Conservation (phyloP, 2,113 vertebrate genomes). For the Lates calcarifer region DNA sequence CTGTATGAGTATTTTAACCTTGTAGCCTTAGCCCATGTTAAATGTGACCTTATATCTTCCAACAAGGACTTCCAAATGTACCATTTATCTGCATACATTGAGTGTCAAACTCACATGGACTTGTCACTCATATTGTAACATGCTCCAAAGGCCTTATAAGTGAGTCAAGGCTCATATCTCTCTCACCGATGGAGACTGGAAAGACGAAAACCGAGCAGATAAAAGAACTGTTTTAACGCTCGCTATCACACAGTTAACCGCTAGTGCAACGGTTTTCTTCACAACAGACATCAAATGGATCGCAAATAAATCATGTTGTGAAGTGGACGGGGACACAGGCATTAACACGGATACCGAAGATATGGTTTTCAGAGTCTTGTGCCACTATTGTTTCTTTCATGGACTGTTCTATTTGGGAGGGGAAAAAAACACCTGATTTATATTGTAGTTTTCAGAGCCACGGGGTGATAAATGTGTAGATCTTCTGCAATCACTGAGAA, state of each 20-base stretch:
- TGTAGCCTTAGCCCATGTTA: not conserved
- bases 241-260: not conserved
- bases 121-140: not conserved
- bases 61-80: slow-evolving; percentile 30
- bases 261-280: not conserved
- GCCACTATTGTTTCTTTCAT: slow-evolving; percentile 3
- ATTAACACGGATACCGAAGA: not conserved
- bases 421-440: not conserved
- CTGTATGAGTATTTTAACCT: not conserved
- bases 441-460: not conserved
- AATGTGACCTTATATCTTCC: slow-evolving; percentile 35
- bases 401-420: slow-evolving; percentile 8
- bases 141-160: not conserved
- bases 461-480: not conserved
- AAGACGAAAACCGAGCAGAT: not conserved
- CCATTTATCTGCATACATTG: not conserved
- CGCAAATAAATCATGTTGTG: no score
- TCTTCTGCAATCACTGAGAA: slow-evolving; percentile 20
- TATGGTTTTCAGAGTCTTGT: not conserved
- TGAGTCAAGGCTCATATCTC: not conserved
- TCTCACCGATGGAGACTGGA: not conserved
- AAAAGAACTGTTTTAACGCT: not conserved
- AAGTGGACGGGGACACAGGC: no score
- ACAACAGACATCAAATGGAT: no score
- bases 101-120: not conserved